Percentiles rank a stretch among this genome's conserved stretches.
Conservation (phyloP, 2,113 vertebrate genomes). For the Syngnathus typhle region DNA sequence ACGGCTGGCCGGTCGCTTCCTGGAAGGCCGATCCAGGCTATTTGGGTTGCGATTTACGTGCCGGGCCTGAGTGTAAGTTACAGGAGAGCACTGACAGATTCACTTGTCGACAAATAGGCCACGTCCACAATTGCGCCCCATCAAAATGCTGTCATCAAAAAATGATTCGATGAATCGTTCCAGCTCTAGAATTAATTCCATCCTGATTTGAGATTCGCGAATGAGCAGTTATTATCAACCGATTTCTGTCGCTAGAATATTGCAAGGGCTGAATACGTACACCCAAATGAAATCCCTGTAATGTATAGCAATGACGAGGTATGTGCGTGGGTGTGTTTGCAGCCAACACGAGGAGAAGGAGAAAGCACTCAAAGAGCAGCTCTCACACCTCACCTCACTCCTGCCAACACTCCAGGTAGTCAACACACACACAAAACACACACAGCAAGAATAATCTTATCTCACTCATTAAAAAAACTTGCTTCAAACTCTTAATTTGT, state of each 20-base stretch:
- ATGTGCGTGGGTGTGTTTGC: constrained; percentile 38
- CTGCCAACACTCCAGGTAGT: constrained; percentile 85
- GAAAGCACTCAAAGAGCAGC: constrained; percentile 85
- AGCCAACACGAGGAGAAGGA: constrained; percentile 91
- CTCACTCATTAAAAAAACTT: too few relatives aligned
- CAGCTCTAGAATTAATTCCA: too few relatives aligned
- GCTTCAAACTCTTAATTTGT: neutral
- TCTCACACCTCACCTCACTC: constrained; percentile 78
- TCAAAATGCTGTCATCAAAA: too few relatives aligned
- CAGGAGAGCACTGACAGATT: constrained; percentile 52
- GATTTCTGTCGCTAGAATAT: too few relatives aligned
- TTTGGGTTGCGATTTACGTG: constrained; percentile 57
- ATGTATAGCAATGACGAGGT: neutral
- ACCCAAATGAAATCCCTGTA: too few relatives aligned
- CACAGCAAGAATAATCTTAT: too few relatives aligned
- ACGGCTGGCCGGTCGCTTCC: constrained; percentile 42
- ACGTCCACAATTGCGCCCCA: neutral
- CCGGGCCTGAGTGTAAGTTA: constrained; percentile 42
- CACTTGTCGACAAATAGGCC: constrained; percentile 40
- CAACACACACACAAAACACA: neutral
- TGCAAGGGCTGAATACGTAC: too few relatives aligned
- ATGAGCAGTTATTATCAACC: too few relatives aligned
- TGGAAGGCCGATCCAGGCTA: constrained; percentile 64
- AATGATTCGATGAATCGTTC: too few relatives aligned
- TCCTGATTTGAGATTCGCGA: too few relatives aligned